Evolutionary conservation across 2,888 invertebrate genomes (phyloP).

Genomic region (Vannuccia rotundouncinata): DNA sequence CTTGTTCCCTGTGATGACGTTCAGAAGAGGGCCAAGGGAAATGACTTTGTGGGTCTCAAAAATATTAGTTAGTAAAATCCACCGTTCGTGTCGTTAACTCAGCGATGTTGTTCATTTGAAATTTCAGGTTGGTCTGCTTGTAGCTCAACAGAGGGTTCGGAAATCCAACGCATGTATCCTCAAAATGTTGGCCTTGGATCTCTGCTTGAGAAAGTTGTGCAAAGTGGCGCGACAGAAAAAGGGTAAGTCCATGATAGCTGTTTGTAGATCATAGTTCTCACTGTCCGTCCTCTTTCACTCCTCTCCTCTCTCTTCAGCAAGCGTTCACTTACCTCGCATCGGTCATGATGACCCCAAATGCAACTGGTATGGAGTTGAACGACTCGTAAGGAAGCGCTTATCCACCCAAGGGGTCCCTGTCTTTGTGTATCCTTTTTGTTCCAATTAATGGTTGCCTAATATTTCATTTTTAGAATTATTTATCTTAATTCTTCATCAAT

Average conservation of each 20-base stretch:
- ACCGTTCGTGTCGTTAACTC: too few species aligned
- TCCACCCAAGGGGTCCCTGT: slow-evolving; percentile 50
- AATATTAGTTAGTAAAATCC: neutral
- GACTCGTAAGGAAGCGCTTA: slow-evolving; percentile 53
- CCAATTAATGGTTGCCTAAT: neutral
- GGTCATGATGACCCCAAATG: slow-evolving; percentile 55
- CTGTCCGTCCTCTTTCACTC: too few species aligned
- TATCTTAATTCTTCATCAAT: too few species aligned
- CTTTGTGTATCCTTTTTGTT: slow-evolving; percentile 50
- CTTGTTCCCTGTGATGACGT: slow-evolving; percentile 48
- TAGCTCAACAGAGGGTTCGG: slow-evolving; percentile 49
- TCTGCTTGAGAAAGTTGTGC: slow-evolving; percentile 48
- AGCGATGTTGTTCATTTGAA: too few species aligned
- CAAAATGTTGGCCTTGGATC: slow-evolving; percentile 49
- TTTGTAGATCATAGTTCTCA: too few species aligned
- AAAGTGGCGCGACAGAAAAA: slow-evolving; percentile 46
- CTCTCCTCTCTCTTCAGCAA: slow-evolving; percentile 45
- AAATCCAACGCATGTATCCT: slow-evolving; percentile 42
- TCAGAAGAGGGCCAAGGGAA: slow-evolving; percentile 19
- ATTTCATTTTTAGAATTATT: too few species aligned
- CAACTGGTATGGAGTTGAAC: slow-evolving; percentile 57
- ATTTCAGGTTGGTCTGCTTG: slow-evolving; percentile 51
- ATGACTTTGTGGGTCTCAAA: slow-evolving; percentile 47
- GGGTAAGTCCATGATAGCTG: too few species aligned
- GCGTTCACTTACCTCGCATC: slow-evolving; percentile 55